Evolutionary conservation across 2,797 vertebrate genomes (phyloP), one percentile per base, ranked within the genome.

Genomic region (Sebastes glaucus): DNA sequence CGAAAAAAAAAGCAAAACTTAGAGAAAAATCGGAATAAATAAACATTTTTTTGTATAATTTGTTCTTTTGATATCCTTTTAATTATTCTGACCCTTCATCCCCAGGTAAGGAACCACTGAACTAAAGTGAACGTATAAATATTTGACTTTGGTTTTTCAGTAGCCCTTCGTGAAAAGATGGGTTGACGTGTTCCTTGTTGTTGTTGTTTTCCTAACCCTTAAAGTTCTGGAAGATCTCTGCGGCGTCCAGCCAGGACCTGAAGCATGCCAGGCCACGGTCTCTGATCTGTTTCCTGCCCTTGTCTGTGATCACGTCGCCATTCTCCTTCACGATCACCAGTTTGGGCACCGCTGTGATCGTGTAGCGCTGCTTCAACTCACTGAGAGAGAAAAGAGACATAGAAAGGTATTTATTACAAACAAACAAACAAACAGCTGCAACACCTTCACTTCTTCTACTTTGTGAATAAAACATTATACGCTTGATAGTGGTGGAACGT

Each of bases 141-240:
- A 52, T 56, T 73, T 72, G 11, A 46, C 32, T 64, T 73, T 72
- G 65, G 79, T 62, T 86, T 62, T 74, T 72, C 49, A 30, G 33
- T 2, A 32, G 27, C 28, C 9, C 27, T 7, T 7, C 1, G 3
- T 14, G 57, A 27, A 59, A 30, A 55, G 27, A 73, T 9, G 1
- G 1, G 16, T 4, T 10, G 18, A 32, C 13, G 2, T 49, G 23
- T 57, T 73, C 28, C 4, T 32, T 6, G 2, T 18, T 38, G 35
- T 33, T 1, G 1, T 11, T 5, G 7, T 38, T 65, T 65, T 46
- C 5, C 71, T 93, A 95, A 77, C 83, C 94, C 20, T 96, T 96
- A 91, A 99, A 99, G 93, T 99, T 99, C 94, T 98, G 98, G 90
- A 99, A 99, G 92, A 99, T 80, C 77, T 98, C 97, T 0, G 97